Conservation (phyloP, 2,113 vertebrate genomes). For the Chamaea fasciata region DNA sequence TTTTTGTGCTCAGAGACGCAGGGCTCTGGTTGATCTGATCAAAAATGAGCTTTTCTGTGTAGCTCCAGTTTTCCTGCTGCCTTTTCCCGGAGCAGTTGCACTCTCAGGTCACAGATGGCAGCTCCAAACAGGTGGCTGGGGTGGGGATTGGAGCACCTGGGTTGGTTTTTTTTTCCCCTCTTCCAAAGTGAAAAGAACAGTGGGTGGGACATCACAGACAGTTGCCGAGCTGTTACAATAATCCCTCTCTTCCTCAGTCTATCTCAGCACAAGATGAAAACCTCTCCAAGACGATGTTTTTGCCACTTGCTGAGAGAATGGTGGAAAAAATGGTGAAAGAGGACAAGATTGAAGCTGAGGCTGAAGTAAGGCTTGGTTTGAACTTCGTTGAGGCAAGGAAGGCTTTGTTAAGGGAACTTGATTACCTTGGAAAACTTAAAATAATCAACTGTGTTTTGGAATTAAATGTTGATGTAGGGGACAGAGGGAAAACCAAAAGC, state of each 20-base stretch:
- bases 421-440: not conserved
- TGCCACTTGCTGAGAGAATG: conserved; percentile 97
- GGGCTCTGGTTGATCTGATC: not conserved
- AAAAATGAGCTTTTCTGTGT: not conserved
- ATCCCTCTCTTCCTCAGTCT: conserved; percentile 76
- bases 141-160: not conserved
- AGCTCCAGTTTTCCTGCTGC: not conserved
- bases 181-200: not conserved
- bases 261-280: conserved; percentile 97
- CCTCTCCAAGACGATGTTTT: conserved; percentile 95
- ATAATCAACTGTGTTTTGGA: not conserved
- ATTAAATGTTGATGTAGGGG: not conserved
- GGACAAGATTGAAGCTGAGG: conserved; percentile 98
- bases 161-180: not conserved
- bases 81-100: not conserved
- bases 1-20: not conserved
- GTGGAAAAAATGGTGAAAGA: conserved; percentile 99
- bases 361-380: conserved; percentile 81
- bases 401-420: not conserved
- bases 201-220: not conserved
- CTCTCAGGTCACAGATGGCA: not conserved
- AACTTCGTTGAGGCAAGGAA: not conserved
- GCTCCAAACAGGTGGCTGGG: not conserved
- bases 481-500: not conserved
- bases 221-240: not conserved